phyloP scores from a whole-genome alignment of 1,140 invertebrate species.

The Leptinotarsa undecemlineata region DNA sequence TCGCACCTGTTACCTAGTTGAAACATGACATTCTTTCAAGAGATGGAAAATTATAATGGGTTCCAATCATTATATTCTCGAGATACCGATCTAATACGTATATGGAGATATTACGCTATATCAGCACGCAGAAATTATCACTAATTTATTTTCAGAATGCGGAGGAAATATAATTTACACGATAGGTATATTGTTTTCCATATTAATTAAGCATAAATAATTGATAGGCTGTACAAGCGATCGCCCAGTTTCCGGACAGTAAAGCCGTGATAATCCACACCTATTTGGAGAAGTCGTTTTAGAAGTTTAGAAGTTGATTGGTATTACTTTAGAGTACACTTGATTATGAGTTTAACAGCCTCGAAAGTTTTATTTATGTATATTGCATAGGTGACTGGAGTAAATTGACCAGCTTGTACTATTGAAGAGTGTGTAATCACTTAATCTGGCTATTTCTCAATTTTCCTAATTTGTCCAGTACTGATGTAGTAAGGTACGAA shows the following conservation, averaged over 20 bases:
- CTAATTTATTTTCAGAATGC: slow-evolving; percentile 1
- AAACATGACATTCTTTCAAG: slow-evolving; percentile 13
- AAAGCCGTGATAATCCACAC: not conserved
- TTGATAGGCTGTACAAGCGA: not conserved
- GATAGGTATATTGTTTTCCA: slow-evolving; percentile 15
- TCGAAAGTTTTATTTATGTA: too few relatives aligned
- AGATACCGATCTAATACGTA: slow-evolving; percentile 20
- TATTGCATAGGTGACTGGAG: too few relatives aligned
- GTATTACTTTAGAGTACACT: too few relatives aligned
- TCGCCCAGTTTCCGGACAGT: not conserved
- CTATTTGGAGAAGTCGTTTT: not conserved
- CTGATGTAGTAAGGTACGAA: too few relatives aligned
- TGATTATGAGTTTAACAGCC: too few relatives aligned
- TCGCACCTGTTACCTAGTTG: not conserved
- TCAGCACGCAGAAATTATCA: slow-evolving; percentile 4
- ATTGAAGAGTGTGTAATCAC: too few relatives aligned
- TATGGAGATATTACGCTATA: not conserved
- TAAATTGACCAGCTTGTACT: too few relatives aligned
- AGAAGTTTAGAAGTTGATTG: too few relatives aligned
- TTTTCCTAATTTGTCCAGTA: too few relatives aligned
- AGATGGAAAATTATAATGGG: slow-evolving; percentile 14
- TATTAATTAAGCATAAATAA: slow-evolving; percentile 18
- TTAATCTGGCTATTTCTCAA: too few relatives aligned
- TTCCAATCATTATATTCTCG: not conserved
- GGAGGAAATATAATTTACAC: not conserved